These are phyloP conservation scores for Drosophila jambulina DNA, from an alignment of 1,140 invertebrate species.

Conservation along the genomic window DNA sequence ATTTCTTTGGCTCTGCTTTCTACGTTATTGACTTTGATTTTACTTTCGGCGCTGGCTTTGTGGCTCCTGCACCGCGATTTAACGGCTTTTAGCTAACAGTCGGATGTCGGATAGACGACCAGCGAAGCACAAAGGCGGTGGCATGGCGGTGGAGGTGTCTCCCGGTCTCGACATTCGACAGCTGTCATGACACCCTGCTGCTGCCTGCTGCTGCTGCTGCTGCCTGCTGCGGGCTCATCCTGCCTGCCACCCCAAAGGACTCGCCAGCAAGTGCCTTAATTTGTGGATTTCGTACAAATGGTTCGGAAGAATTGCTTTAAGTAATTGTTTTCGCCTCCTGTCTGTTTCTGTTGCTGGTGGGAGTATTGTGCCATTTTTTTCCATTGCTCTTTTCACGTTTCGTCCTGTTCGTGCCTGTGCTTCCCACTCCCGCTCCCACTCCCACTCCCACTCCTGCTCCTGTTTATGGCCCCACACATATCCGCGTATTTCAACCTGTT, in stretches of 20 bases:
- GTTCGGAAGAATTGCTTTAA: slow-evolving; percentile 81
- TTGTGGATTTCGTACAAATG: slow-evolving; percentile 80
- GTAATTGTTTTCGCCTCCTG: slow-evolving; percentile 73
- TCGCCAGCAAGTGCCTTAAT: slow-evolving; percentile 73
- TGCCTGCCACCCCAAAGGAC: background rate
- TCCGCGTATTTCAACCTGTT: slow-evolving; percentile 17
- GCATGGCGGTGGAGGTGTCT: slow-evolving; percentile 1
- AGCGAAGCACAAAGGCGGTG: slow-evolving; percentile 46
- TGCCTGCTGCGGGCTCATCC: slow-evolving; percentile 3
- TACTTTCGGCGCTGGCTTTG: slow-evolving; percentile 69
- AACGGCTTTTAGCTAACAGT: slow-evolving; percentile 59
- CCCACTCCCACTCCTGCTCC: background rate
- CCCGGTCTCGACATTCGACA: slow-evolving; percentile 55
- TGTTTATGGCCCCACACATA: slow-evolving; percentile 10
- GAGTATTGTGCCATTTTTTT: slow-evolving; percentile 45
- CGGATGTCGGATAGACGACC: slow-evolving; percentile 39
- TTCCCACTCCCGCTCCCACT: background rate
- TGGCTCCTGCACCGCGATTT: slow-evolving; percentile 56
- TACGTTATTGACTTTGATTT: slow-evolving; percentile 76
- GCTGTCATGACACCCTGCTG: slow-evolving; percentile 47
- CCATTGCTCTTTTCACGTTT: slow-evolving; percentile 13
- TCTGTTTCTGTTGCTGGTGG: slow-evolving; percentile 7
- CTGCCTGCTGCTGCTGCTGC: slow-evolving; percentile 1
- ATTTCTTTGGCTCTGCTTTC: slow-evolving; percentile 26
- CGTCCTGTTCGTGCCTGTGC: background rate